Conservation (phyloP, 2,113 vertebrate species). For the Bubalus kerabau region DNA sequence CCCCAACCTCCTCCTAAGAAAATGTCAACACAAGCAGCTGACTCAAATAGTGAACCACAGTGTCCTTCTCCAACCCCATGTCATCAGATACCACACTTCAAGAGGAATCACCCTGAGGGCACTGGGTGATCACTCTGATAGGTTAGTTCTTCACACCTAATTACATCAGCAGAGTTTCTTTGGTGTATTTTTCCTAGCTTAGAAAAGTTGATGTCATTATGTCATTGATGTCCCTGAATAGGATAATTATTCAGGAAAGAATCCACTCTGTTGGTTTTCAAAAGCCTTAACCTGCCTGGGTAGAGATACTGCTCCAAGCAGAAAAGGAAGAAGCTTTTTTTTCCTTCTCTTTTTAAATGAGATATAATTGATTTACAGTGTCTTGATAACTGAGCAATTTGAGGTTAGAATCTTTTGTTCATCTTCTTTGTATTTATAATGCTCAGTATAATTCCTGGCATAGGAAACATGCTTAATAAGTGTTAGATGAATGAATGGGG, state of each 20-base stretch:
- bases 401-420: neutral
- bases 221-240: neutral
- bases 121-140: neutral
- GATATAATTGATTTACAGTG: neutral
- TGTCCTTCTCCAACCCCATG: neutral
- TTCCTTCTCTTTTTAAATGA: neutral
- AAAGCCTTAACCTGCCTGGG: neutral
- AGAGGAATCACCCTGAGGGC: neutral
- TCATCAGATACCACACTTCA: neutral
- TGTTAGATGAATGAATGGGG: neutral
- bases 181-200: neutral
- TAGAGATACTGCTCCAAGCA: neutral
- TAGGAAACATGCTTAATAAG: neutral
- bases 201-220: slow-evolving; percentile 17
- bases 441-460: neutral
- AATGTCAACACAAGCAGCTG: neutral
- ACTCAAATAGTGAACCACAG: neutral
- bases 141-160: neutral
- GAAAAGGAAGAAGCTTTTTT: neutral
- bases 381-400: neutral
- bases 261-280: slow-evolving; percentile 7
- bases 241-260: neutral
- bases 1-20: neutral
- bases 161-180: slow-evolving; percentile 7
- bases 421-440: neutral